A percentile compares a stretch with the other conserved stretches of the same genome.
These are phyloP conservation scores for Branchellion lobata DNA, from an alignment of 2,888 invertebrate species.

Conservation along the genomic window DNA sequence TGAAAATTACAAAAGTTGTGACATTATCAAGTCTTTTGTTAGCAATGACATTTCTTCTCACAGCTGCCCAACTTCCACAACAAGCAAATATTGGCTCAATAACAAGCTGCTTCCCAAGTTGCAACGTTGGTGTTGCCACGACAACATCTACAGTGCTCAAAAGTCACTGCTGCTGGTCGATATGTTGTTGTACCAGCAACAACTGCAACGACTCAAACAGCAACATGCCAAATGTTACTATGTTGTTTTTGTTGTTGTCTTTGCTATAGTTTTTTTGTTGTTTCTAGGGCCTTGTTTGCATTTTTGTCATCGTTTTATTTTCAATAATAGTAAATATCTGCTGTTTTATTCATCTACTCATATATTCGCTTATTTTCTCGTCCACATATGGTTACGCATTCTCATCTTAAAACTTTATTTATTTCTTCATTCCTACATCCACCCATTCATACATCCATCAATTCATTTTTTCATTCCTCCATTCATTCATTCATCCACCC, in stretches of 20 bases:
- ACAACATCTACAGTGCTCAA: neutral
- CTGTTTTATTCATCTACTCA: no score
- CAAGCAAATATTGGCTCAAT: neutral
- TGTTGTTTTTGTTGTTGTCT: neutral
- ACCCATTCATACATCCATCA: neutral
- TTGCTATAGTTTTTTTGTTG: no score
- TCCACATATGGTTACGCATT: no score
- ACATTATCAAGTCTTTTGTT: no score
- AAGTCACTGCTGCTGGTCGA: slow-evolving; percentile 1
- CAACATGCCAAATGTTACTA: neutral
- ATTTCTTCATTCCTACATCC: no score
- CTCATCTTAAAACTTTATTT: no score
- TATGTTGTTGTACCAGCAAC: neutral
- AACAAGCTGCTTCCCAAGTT: neutral
- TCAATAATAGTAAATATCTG: no score
- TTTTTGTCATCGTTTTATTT: neutral
- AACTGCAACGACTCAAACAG: slow-evolving; percentile 11
- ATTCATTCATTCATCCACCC: neutral
- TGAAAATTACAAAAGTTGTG: no score
- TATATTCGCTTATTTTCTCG: no score
- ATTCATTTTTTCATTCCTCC: neutral
- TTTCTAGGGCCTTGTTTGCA: no score
- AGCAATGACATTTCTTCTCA: no score
- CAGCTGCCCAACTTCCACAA: no score
- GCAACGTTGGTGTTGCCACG: neutral